phyloP scores from a whole-genome alignment of 2,113 vertebrate species.

The Misgurnus mizolepis region DNA sequence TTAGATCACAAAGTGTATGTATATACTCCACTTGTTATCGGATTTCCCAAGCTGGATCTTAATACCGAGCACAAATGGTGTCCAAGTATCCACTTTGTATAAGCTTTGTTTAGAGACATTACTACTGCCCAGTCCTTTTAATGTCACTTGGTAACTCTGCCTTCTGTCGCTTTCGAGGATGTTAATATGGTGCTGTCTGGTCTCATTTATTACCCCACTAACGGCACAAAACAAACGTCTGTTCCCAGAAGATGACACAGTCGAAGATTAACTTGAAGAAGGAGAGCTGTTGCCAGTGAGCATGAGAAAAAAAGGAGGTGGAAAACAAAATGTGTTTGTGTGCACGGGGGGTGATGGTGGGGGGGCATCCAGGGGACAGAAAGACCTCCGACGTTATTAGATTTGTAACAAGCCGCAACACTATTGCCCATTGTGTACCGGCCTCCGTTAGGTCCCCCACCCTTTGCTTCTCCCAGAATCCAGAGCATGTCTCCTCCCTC shows the following conservation, averaged over 20 bases:
- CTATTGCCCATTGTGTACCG: slow-evolving; percentile 71
- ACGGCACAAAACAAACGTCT: slow-evolving; percentile 53
- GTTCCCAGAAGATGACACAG: slow-evolving; percentile 49
- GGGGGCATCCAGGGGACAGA: slow-evolving; percentile 59
- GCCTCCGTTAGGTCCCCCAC: slow-evolving; percentile 53
- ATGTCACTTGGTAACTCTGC: slow-evolving; percentile 32
- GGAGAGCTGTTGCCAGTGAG: slow-evolving; percentile 53
- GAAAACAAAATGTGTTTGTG: slow-evolving; percentile 39
- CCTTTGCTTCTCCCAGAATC: slow-evolving; percentile 41
- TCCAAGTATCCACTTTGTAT: neutral
- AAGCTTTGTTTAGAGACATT: neutral
- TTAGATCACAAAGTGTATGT: neutral
- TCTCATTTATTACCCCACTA: slow-evolving; percentile 50
- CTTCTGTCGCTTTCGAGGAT: slow-evolving; percentile 41
- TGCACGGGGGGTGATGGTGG: neutral
- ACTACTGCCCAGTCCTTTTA: neutral
- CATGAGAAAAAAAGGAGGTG: slow-evolving; percentile 53
- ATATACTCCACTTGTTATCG: neutral
- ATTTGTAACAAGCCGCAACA: slow-evolving; percentile 78
- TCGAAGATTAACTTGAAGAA: slow-evolving; percentile 55
- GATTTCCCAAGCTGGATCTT: neutral
- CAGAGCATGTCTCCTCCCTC: slow-evolving; percentile 47
- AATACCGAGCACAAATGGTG: neutral
- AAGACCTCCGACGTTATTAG: slow-evolving; percentile 70
- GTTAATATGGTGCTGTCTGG: slow-evolving; percentile 50